Base-by-base conservation (phyloP, 2,888 invertebrate species). In the Sminthurides aquaticus region DNA sequence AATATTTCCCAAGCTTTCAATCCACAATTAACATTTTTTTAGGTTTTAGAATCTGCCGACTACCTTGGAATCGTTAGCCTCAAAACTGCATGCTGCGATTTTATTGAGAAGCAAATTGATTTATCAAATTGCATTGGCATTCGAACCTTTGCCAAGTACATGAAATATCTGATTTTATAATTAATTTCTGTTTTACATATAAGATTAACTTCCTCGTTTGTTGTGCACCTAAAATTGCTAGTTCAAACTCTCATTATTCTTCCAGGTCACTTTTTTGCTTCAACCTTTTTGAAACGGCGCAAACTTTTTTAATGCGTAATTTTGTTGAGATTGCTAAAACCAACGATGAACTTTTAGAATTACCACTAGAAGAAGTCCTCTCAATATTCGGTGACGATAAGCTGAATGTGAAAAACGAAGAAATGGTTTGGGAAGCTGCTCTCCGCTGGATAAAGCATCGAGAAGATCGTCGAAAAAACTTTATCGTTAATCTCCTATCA, bases 381-480 rank as follows among this genome's bases (percentile, higher is more conserved):
- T 84, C 84, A 62, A 84, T 94, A 60, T 87, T 93, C 69, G 85
- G 87, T 57, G 87, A 78, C 60, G 91, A 93, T 76, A 87, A 91
- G 76, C 80, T 94, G 34, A 92, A 92, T 77, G 90, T 90, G 0
- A 89, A 90, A 74, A 90, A 87, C 76, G 94, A 94, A 77, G 61
- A 52, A 20, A 84, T 84, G 0, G 91, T 91, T 0, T 92, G 92
- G 91, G 89, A 91, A 76, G 83, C 89, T 29, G 88, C 91, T 24
- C 78, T 93, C 61, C 85, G 88, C 57, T 95, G 94, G 95, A 90
- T 95, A 65, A 87, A 91, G 75, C 82, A 86, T 73, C 87, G 90
- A 74, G 85, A 88, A 0, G 85, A 86, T 25, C 80, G 80, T 22
- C 84, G 94, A 56, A 88, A 87, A 79, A 81, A 82, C 63, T 83